Conservation (phyloP, 2,113 vertebrate species). For the Pteronura brasiliensis region DNA sequence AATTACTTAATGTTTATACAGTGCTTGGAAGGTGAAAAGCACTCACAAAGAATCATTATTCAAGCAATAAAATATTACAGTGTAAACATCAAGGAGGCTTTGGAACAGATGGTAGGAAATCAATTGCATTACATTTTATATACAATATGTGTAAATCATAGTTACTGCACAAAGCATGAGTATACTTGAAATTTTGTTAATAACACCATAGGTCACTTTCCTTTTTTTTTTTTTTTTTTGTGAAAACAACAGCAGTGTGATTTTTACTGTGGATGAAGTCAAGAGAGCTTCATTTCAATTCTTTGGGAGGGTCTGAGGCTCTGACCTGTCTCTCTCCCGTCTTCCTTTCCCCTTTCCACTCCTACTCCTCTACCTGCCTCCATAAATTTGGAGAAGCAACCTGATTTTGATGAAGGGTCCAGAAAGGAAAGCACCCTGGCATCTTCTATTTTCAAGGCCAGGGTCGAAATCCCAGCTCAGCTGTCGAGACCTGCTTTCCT, state of each 20-base stretch:
- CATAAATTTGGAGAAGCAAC: not conserved
- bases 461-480: not conserved
- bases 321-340: not conserved
- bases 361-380: not conserved
- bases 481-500: constrained; percentile 3
- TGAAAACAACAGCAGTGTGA: not conserved
- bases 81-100: constrained; percentile 40
- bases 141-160: constrained; percentile 34
- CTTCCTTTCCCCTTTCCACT: not conserved
- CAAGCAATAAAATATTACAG: constrained; percentile 50
- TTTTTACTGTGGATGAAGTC: not conserved
- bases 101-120: constrained; percentile 55
- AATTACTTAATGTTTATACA: constrained; percentile 17
- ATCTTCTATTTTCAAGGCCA: not conserved
- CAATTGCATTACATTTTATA: constrained; percentile 46
- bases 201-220: not conserved
- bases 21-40: constrained; percentile 52
- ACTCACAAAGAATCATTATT: constrained; percentile 54
- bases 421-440: not conserved
- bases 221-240: not conserved
- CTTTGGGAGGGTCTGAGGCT: not conserved
- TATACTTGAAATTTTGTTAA: constrained; percentile 22
- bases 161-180: constrained; percentile 1
- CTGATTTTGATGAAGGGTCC: not conserved
- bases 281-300: not conserved